These are phyloP conservation scores for Aporophyla nigra DNA, from an alignment of 2,888 invertebrate species.

Conservation along the genomic window DNA sequence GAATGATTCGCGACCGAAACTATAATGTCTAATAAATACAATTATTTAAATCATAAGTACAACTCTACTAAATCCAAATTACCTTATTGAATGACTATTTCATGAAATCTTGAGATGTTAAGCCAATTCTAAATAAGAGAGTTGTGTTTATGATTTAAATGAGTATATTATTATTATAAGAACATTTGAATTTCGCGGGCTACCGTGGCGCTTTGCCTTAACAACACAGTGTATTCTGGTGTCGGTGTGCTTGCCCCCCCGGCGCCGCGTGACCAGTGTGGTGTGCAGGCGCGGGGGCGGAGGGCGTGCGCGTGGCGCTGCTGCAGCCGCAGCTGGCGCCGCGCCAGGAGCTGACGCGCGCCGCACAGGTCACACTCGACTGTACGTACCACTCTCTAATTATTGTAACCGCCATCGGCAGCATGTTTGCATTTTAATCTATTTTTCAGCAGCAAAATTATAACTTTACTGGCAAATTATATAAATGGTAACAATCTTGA, in stretches of 20 bases:
- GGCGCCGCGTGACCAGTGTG: not conserved
- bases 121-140: too few relatives aligned
- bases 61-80: too few relatives aligned
- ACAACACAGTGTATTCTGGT: not conserved
- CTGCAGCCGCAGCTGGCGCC: constrained; percentile 75
- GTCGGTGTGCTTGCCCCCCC: not conserved
- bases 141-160: too few relatives aligned
- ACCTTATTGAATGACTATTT: too few relatives aligned
- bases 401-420: not conserved
- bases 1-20: too few relatives aligned
- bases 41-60: too few relatives aligned
- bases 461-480: not conserved
- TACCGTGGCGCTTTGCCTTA: not conserved
- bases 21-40: too few relatives aligned
- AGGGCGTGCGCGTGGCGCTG: constrained; percentile 73
- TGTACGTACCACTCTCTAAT: constrained; percentile 89
- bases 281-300: constrained; percentile 65
- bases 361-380: constrained; percentile 92
- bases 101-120: too few relatives aligned
- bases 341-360: constrained; percentile 71
- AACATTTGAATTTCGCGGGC: too few relatives aligned
- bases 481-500: not conserved
- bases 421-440: not conserved
- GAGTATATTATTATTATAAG: too few relatives aligned
- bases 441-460: not conserved